A percentile compares a stretch with the other conserved stretches of the same genome.
Evolutionary conservation across 1,140 invertebrate genomes (phyloP).

Genomic region (Ptiloglossa arizonensis): DNA sequence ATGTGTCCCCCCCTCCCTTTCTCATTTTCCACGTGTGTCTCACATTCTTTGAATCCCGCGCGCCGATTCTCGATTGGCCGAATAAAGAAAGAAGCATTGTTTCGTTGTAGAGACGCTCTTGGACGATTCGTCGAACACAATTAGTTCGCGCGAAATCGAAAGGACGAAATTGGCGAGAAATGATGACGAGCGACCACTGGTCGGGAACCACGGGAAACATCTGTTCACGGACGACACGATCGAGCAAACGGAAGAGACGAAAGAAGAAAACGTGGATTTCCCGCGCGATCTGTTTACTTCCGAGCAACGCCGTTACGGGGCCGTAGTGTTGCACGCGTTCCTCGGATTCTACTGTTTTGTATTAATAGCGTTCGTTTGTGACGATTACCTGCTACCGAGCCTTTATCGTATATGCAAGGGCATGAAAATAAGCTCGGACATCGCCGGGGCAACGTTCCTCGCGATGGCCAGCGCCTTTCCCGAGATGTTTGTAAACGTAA

Average conservation of each 20-base stretch:
- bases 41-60: not conserved
- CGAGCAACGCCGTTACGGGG: constrained; percentile 85
- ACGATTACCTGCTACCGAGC: constrained; percentile 92
- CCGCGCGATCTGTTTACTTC: constrained; percentile 83
- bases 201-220: too few relatives aligned
- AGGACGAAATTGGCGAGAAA: not conserved
- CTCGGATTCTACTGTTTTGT: constrained; percentile 91
- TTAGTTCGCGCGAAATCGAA: too few relatives aligned
- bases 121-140: not conserved
- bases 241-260: constrained; percentile 27
- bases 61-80: too few relatives aligned
- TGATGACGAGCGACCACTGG: rapidly evolving
- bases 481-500: constrained; percentile 94
- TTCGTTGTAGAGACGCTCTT: constrained; percentile 2
- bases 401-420: constrained; percentile 91
- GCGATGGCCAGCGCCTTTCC: constrained; percentile 94
- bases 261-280: constrained; percentile 82
- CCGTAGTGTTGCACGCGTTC: constrained; percentile 87
- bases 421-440: constrained; percentile 89
- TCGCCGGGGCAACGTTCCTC: constrained; percentile 96
- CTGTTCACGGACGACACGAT: not conserved
- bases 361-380: constrained; percentile 90
- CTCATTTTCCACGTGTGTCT: too few relatives aligned
- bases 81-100: too few relatives aligned
- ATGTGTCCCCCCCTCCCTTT: too few relatives aligned